Conservation (phyloP, 2,888 invertebrate genomes). For the Drosophila greeni region DNA sequence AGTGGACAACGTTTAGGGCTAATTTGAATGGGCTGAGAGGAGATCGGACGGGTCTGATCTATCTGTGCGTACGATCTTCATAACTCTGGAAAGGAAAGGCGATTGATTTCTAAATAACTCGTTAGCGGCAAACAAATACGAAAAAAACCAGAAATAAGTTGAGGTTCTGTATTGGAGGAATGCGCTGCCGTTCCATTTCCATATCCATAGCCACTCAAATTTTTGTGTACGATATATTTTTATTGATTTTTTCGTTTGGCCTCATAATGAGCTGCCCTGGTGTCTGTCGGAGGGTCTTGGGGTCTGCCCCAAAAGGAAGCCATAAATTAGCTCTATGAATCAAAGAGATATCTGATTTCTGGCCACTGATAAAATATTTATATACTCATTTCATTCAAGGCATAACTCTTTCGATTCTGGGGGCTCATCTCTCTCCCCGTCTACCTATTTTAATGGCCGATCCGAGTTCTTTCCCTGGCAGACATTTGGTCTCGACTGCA, state of each 20-base stretch:
- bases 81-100: constrained; percentile 16
- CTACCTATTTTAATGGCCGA: constrained; percentile 57
- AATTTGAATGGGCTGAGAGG: constrained; percentile 54
- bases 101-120: constrained; percentile 57
- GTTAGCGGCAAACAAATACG: constrained; percentile 44
- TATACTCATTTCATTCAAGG: constrained; percentile 66
- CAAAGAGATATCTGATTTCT: constrained; percentile 77
- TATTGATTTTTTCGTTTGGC: constrained; percentile 74
- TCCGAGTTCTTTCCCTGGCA: constrained; percentile 45
- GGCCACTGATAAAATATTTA: constrained; percentile 75
- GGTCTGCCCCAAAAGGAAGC: constrained; percentile 70
- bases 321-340: constrained; percentile 78
- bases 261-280: constrained; percentile 71
- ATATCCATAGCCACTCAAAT: constrained; percentile 40
- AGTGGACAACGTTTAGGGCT: constrained; percentile 43
- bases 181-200: constrained; percentile 41
- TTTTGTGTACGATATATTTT: constrained; percentile 70
- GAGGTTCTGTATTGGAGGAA: constrained; percentile 49
- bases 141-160: constrained; percentile 29
- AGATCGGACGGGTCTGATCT: constrained; percentile 13
- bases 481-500: constrained; percentile 64
- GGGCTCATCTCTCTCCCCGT: constrained; percentile 16
- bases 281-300: constrained; percentile 68
- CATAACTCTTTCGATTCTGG: constrained; percentile 58
- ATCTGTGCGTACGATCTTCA: constrained; percentile 22